Evolutionary conservation across 2,888 invertebrate genomes (phyloP).

Genomic region (Strigamia transsilvanica): DNA sequence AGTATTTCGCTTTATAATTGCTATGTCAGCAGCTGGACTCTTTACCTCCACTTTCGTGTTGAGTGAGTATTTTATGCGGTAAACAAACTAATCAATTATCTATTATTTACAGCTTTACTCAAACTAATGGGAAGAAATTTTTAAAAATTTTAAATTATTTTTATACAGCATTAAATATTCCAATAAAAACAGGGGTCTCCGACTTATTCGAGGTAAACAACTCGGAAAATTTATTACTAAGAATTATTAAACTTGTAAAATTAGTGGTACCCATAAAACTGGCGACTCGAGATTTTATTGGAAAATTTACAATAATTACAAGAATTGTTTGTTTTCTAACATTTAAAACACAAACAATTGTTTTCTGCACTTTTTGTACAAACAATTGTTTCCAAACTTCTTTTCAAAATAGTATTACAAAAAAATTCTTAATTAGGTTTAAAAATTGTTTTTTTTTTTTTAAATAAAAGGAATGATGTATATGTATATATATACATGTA

Average conservation of each 20-base stretch:
- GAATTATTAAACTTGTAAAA: no score
- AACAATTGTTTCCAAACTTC: neutral
- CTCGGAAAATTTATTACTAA: neutral
- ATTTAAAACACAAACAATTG: neutral
- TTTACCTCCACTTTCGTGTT: constrained; percentile 49
- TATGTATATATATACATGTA: no score
- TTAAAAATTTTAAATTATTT: neutral
- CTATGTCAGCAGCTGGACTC: constrained; percentile 51
- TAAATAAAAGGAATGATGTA: no score
- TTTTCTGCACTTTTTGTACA: neutral
- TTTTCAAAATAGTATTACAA: no score
- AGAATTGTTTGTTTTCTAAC: neutral
- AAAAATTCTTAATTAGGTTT: no score
- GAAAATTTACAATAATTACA: neutral
- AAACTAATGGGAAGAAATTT: neutral
- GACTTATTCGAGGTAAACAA: neutral
- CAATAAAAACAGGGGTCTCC: neutral
- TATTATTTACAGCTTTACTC: neutral
- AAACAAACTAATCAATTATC: neutral
- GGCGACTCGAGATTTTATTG: neutral
- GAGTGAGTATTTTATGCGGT: constrained; percentile 23
- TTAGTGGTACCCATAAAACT: no score
- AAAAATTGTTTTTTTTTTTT: no score
- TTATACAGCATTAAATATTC: neutral
- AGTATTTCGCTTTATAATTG: constrained; percentile 27